Conservation (phyloP, 30 jellyfish, hydroid and myxozoan genomes). For the Nemopilema nomurai region DNA sequence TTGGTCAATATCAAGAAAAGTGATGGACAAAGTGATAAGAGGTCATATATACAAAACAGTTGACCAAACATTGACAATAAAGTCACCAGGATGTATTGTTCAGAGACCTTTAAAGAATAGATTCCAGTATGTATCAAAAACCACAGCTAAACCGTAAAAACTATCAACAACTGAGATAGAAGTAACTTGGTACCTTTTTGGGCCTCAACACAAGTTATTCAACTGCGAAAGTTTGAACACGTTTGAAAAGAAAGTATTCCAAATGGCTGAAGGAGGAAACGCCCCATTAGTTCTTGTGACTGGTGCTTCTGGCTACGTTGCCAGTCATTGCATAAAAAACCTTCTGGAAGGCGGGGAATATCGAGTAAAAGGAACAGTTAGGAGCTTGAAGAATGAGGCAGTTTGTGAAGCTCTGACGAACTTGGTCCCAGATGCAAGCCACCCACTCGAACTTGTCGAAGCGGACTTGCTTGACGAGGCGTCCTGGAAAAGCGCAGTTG, state of each 20-base stretch:
- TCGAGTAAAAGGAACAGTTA: constrained; percentile 42
- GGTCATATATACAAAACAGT: no score
- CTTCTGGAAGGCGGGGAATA: constrained; percentile 55
- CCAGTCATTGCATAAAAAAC: constrained; percentile 41
- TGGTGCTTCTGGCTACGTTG: constrained; percentile 63
- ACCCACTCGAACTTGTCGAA: constrained; percentile 59
- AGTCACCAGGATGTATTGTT: no score
- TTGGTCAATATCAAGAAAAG: no score
- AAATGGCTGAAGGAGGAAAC: constrained; percentile 51
- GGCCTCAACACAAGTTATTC: no score
- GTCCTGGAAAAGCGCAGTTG: constrained; percentile 54
- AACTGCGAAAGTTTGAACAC: no score
- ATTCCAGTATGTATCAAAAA: no score
- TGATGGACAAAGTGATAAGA: no score
- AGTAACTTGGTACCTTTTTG: no score
- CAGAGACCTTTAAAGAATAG: no score
- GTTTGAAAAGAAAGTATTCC: background rate
- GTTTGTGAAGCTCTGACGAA: constrained; percentile 30
- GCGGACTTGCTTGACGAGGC: constrained; percentile 54
- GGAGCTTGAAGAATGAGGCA: constrained; percentile 50
- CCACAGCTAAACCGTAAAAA: no score
- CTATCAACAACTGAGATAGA: no score
- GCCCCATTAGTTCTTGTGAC: constrained; percentile 64
- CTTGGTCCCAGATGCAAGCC: constrained; percentile 24
- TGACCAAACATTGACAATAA: no score